These are phyloP conservation scores for Acromyrmex echinatior DNA, from an alignment of 1,140 invertebrate genomes.

Conservation along the genomic window DNA sequence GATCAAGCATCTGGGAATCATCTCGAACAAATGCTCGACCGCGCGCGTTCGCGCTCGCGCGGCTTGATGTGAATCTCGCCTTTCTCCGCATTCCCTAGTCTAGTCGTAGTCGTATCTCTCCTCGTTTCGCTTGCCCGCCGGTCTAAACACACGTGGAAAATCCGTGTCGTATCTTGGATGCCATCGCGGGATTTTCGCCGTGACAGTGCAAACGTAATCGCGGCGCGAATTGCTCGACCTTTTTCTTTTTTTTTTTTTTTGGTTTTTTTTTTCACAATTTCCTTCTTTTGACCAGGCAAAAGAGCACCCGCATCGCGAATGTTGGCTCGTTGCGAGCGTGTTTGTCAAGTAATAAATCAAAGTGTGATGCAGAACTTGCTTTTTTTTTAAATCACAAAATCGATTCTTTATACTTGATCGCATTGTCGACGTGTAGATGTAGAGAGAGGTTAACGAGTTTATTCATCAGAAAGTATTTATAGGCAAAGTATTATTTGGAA, in stretches of 20 bases:
- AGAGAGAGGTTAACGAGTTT: conserved; percentile 19
- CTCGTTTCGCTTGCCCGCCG: not conserved
- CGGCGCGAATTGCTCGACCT: conserved; percentile 19
- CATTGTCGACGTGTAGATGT: conserved; percentile 30
- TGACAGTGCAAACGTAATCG: conserved; percentile 45
- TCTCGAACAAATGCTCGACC: conserved; percentile 75
- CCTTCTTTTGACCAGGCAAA: not conserved
- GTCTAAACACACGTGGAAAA: conserved; percentile 70
- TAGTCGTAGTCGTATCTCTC: not conserved
- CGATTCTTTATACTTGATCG: conserved; percentile 54
- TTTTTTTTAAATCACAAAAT: conserved; percentile 49
- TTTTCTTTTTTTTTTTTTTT: conserved; percentile 14
- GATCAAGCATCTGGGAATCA: conserved; percentile 80
- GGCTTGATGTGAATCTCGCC: conserved; percentile 72
- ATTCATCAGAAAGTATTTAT: conserved; percentile 23
- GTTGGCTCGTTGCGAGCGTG: conserved; percentile 30
- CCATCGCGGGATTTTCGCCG: conserved; percentile 62
- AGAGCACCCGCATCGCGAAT: conserved; percentile 49
- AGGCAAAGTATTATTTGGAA: not conserved
- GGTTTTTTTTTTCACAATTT: not conserved
- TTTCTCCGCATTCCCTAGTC: conserved; percentile 52
- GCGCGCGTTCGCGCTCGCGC: conserved; percentile 24
- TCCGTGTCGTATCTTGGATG: conserved; percentile 41
- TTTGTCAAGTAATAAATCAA: conserved; percentile 64
- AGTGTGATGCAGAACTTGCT: conserved; percentile 27